Evolutionary conservation across 1,140 invertebrate species (phyloP), one percentile per base, ranked within the genome.

Genomic region (Akabosia matsudoensis): DNA sequence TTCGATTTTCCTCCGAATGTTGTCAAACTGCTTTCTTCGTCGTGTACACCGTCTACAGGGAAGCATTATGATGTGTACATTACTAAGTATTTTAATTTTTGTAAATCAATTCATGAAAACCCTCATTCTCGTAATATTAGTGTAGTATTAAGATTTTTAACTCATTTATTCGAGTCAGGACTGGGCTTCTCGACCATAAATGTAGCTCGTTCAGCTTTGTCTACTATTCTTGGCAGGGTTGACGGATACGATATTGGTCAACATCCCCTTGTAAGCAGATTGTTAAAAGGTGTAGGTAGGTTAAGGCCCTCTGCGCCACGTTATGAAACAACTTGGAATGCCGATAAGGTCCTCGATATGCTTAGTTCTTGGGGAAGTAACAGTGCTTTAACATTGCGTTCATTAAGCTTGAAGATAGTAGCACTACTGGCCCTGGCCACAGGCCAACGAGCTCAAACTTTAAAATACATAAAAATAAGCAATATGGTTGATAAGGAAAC

Each of bases 261-360:
- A 31, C 37, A 79, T 64, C 31, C 31, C 14, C 37, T 76, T 24
- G 24, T 76, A 31, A n/a, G 28, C 24, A 52, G 75, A 74, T 54
- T 79, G 0, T 10, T 76, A 1, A 74, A 74, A 24, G 78, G 28
- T 0, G 52, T 76, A 1, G 33, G 51, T 1, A 76, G 37, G 30
- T 54, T 79, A 18, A 51, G 33, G 67, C 78, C 78, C 0, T 64
- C 78, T 0, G 26, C 2, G 13, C 28, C 78, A 31, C 51, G 73
- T 34, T 76, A 79, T 71, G n/a, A 54, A 13, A n/a, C 14, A 13
- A 75, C 45, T n/a, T 78, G 74, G 74, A 54, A 79, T 71, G 31
- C 33, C 28, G 52, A 31, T 37, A 0, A 30, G 0, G 28, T 78
- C 1, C 31, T 76, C 4, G 37, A 51, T 10, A 73, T 64, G 26